Evolutionary conservation across 1,140 invertebrate species (phyloP).

Genomic region (Ridgeia piscesae): DNA sequence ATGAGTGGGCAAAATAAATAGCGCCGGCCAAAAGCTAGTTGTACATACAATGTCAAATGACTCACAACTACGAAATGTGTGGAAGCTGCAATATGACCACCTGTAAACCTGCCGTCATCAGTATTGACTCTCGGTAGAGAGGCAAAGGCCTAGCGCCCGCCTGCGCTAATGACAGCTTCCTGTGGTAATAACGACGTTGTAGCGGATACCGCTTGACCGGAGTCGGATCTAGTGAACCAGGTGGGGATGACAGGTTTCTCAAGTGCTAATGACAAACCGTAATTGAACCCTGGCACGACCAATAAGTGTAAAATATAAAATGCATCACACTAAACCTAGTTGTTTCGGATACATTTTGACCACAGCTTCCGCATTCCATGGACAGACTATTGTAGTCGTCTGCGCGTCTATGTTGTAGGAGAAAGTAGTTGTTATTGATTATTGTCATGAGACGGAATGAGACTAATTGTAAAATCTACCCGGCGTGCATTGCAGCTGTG

Average conservation of each 20-base stretch:
- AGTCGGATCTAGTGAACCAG: background rate
- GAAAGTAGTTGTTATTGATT: background rate
- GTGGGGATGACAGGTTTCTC: background rate
- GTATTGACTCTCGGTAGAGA: too few species aligned
- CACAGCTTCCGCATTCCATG: background rate
- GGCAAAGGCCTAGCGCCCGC: too few species aligned
- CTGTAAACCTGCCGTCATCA: too few species aligned
- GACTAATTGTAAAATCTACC: background rate
- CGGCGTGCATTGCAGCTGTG: background rate
- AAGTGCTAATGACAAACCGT: background rate
- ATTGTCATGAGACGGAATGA: background rate
- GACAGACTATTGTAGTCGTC: background rate
- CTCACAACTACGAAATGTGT: too few species aligned
- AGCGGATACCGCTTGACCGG: background rate
- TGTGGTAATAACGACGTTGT: background rate
- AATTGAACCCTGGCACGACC: background rate
- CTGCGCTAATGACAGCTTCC: background rate
- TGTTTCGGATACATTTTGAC: background rate
- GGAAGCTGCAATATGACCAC: too few species aligned
- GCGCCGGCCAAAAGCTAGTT: too few species aligned
- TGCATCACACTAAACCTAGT: background rate
- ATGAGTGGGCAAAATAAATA: too few species aligned
- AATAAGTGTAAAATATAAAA: background rate
- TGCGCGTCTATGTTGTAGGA: background rate
- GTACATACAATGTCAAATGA: too few species aligned